These are phyloP conservation scores for Microtus montanus DNA, from an alignment of 2,113 vertebrate genomes.

Conservation along the genomic window DNA sequence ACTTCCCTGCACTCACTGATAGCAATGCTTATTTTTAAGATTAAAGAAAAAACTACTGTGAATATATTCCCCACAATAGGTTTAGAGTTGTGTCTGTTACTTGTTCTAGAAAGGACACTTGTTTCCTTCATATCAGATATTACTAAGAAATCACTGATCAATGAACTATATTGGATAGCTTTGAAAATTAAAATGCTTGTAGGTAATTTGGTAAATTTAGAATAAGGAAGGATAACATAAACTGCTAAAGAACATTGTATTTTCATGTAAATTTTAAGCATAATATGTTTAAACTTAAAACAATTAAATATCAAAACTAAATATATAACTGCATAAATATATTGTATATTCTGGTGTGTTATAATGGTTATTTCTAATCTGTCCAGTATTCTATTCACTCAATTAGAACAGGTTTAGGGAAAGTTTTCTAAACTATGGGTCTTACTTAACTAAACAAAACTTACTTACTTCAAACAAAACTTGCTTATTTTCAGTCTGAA, in stretches of 20 bases:
- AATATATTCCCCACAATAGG: not conserved
- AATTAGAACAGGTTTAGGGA: not conserved
- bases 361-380: not conserved
- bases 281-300: not conserved
- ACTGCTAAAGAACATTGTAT: not conserved
- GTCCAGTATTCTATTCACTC: not conserved
- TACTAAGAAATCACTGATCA: not conserved
- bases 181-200: not conserved
- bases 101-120: not conserved
- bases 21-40: not conserved
- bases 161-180: not conserved
- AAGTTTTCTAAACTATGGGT: not conserved
- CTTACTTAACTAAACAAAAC: not conserved
- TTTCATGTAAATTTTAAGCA: not conserved
- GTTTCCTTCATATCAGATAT: not conserved
- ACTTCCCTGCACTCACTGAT: not conserved
- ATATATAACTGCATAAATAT: not conserved
- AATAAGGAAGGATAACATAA: not conserved
- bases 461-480: not conserved
- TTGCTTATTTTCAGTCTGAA: not conserved
- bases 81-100: not conserved
- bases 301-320: not conserved
- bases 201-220: not conserved
- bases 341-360: not conserved
- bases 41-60: not conserved